Percentiles rank a stretch among this genome's conserved stretches.
Conservation (phyloP, 2,797 vertebrate genomes). For the Morelia viridis region DNA sequence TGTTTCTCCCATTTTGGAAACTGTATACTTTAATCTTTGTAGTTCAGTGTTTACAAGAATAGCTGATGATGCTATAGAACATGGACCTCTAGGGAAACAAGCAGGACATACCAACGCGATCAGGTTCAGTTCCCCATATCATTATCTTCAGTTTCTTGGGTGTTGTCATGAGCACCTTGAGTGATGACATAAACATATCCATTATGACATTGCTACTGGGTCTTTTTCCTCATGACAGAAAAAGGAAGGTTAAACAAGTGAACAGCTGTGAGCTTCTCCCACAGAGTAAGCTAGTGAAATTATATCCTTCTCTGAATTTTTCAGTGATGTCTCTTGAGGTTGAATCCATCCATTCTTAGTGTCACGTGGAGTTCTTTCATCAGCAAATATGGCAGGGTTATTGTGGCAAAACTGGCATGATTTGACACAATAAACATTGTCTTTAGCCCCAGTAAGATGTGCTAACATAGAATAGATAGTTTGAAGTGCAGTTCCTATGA, state of each 20-base stretch:
- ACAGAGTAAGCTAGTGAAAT: not conserved
- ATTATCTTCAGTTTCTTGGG: not conserved
- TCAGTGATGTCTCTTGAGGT: not conserved
- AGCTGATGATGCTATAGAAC: not conserved
- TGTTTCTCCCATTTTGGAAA: not conserved
- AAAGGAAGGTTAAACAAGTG: slow-evolving; percentile 4
- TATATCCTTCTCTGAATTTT: not conserved
- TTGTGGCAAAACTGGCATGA: not conserved
- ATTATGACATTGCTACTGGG: slow-evolving; percentile 7
- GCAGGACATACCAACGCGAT: too few species aligned
- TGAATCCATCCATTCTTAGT: not conserved
- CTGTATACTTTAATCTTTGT: not conserved
- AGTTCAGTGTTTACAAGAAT: not conserved
- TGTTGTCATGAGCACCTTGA: not conserved
- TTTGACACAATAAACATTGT: not conserved
- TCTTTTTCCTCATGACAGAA: not conserved
- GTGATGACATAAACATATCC: slow-evolving; percentile 11
- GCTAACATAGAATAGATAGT: not conserved
- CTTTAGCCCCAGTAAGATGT: not conserved
- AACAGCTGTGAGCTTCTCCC: not conserved
- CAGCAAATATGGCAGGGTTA: not conserved
- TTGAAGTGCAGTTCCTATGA: not conserved
- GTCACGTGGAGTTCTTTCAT: not conserved
- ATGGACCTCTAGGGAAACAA: not conserved
- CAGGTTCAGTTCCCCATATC: not conserved